These are phyloP conservation scores for Bibio marci DNA, from an alignment of 2,888 invertebrate species.

Conservation along the genomic window DNA sequence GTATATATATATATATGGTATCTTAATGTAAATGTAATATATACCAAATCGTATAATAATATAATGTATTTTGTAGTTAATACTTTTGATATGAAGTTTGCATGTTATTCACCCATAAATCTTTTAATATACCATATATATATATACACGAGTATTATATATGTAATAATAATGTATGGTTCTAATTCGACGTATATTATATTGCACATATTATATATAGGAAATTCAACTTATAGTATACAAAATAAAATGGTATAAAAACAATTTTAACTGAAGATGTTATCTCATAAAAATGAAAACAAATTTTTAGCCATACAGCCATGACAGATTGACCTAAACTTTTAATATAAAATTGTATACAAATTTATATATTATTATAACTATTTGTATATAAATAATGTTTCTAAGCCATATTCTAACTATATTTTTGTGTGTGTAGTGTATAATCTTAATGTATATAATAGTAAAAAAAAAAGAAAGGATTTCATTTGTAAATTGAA, in stretches of 20 bases:
- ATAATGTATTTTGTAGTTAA: too few relatives aligned
- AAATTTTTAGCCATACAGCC: slow-evolving; percentile 5
- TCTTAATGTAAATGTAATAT: too few relatives aligned
- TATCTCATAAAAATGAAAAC: slow-evolving; percentile 8
- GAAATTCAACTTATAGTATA: background rate
- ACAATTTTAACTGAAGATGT: background rate
- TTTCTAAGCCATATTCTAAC: too few relatives aligned
- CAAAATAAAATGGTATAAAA: background rate
- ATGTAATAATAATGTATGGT: too few relatives aligned
- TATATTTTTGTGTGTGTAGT: too few relatives aligned
- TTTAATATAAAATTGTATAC: too few relatives aligned
- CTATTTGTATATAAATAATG: too few relatives aligned
- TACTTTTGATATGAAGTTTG: slow-evolving; percentile 8
- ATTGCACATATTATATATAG: background rate
- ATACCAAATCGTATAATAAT: too few relatives aligned
- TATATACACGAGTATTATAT: too few relatives aligned
- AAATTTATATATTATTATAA: too few relatives aligned
- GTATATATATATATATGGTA: too few relatives aligned
- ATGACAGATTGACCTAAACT: background rate
- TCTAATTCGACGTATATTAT: background rate
- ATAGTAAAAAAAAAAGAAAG: background rate
- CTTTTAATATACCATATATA: slow-evolving; percentile 11
- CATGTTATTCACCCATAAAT: slow-evolving; percentile 25
- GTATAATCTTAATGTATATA: too few relatives aligned
- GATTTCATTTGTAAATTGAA: background rate